These are phyloP conservation scores for Indicator maculatus DNA, from an alignment of 2,113 vertebrate genomes.

Conservation along the genomic window DNA sequence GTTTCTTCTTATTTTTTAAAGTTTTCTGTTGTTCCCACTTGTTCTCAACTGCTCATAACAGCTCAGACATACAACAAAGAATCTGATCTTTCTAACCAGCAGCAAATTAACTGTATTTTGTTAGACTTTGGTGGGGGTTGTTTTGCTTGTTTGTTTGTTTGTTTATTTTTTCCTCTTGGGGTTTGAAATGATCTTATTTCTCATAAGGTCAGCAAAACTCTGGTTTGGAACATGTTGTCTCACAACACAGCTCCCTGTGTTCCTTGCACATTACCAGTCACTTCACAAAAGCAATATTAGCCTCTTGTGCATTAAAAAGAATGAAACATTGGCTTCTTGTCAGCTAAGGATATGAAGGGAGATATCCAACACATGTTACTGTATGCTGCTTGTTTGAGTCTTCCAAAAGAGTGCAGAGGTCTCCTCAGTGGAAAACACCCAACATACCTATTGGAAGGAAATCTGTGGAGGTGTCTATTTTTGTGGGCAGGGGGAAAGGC, in stretches of 20 bases:
- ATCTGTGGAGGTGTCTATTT: neutral
- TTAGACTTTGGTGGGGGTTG: neutral
- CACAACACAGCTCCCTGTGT: neutral
- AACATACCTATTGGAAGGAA: neutral
- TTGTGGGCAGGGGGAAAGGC: neutral
- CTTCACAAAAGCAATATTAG: neutral
- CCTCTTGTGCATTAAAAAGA: neutral
- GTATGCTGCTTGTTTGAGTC: neutral
- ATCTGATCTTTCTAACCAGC: conserved; percentile 1
- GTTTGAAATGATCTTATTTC: conserved; percentile 43
- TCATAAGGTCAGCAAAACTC: conserved; percentile 44
- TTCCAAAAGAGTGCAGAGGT: neutral
- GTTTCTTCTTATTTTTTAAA: neutral
- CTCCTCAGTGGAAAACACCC: neutral
- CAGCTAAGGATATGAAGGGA: neutral
- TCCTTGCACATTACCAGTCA: neutral
- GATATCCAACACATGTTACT: neutral
- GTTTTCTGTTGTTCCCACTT: neutral
- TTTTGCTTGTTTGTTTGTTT: too few species aligned
- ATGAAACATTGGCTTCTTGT: neutral
- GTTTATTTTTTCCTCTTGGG: neutral
- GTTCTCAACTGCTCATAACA: neutral
- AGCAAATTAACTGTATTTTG: conserved; percentile 11
- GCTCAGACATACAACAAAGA: neutral
- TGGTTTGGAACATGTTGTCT: neutral